These are phyloP conservation scores for Triplophysa siluroides DNA, from an alignment of 2,113 vertebrate species.

Conservation along the genomic window DNA sequence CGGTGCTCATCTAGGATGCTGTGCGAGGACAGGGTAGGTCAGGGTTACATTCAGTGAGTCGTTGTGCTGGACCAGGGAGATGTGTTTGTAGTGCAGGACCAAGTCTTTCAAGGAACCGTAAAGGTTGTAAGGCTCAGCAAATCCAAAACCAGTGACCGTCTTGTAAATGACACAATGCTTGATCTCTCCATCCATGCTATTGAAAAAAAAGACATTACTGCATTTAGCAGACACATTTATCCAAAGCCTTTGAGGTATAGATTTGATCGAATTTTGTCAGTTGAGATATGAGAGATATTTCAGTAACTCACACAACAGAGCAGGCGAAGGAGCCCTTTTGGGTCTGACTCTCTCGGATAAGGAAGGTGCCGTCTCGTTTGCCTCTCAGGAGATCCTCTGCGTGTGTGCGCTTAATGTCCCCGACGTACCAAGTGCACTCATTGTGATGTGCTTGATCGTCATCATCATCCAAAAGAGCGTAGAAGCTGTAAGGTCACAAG, in stretches of 20 bases:
- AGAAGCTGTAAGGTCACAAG: conserved; percentile 79
- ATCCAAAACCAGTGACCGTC: conserved; percentile 92
- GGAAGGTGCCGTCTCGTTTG: conserved; percentile 95
- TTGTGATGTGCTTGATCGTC: conserved; percentile 96
- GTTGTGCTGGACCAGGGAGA: conserved; percentile 98
- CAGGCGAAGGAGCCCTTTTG: conserved; percentile 90
- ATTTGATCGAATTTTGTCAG: not conserved
- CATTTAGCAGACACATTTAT: not conserved
- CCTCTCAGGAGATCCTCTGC: conserved; percentile 90
- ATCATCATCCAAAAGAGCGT: conserved; percentile 95
- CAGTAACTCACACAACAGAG: conserved; percentile 91
- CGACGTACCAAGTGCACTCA: conserved; percentile 92
- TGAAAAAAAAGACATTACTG: not conserved
- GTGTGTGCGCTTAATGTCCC: conserved; percentile 90
- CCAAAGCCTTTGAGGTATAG: not conserved
- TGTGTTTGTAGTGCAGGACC: conserved; percentile 99
- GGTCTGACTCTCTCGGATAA: conserved; percentile 96
- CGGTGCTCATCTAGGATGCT: conserved; percentile 92
- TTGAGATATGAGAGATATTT: not conserved
- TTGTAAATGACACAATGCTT: conserved; percentile 99
- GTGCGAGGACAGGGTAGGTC: conserved; percentile 93
- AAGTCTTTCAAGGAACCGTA: conserved; percentile 97
- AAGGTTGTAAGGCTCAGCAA: conserved; percentile 98
- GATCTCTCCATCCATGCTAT: conserved; percentile 92
- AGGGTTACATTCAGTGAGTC: conserved; percentile 99